Evolutionary conservation across 2,888 invertebrate genomes (phyloP).

Genomic region (Allygus modestus): DNA sequence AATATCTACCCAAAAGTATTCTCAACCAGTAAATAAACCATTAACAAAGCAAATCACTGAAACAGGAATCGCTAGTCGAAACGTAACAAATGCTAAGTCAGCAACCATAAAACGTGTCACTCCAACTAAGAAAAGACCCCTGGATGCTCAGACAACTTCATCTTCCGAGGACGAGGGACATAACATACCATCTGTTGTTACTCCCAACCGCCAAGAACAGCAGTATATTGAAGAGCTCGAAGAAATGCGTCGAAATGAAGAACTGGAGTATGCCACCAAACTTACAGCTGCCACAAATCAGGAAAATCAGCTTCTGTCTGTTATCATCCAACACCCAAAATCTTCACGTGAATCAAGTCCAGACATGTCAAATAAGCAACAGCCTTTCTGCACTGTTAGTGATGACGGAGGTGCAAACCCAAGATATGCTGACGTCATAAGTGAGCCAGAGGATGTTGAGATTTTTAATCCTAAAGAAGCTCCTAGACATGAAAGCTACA

Average conservation of each 20-base stretch:
- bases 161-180: slow-evolving; percentile 68
- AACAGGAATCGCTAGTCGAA: slow-evolving; percentile 59
- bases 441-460: slow-evolving; percentile 83
- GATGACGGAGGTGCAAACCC: slow-evolving; percentile 77
- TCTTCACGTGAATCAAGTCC: slow-evolving; percentile 87
- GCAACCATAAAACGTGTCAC: slow-evolving; percentile 54
- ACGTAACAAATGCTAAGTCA: slow-evolving; percentile 58
- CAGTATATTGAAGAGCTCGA: slow-evolving; percentile 66
- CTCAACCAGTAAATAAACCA: slow-evolving; percentile 14
- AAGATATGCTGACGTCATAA: slow-evolving; percentile 85
- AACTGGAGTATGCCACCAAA: slow-evolving; percentile 67
- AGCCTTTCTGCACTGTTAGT: slow-evolving; percentile 78
- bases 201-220: slow-evolving; percentile 60
- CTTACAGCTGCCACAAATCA: slow-evolving; percentile 67
- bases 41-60: slow-evolving; percentile 41
- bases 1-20: not conserved
- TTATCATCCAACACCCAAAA: slow-evolving; percentile 75
- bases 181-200: slow-evolving; percentile 57
- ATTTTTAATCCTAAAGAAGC: slow-evolving; percentile 64
- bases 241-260: slow-evolving; percentile 66
- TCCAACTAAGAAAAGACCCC: slow-evolving; percentile 57
- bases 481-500: slow-evolving; percentile 37
- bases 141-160: slow-evolving; percentile 61
- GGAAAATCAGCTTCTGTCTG: slow-evolving; percentile 68
- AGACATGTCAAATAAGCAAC: slow-evolving; percentile 81